Evolutionary conservation across 2,888 invertebrate genomes (phyloP), one percentile per base, ranked within the genome.

Genomic region (Xestia ashworthii): DNA sequence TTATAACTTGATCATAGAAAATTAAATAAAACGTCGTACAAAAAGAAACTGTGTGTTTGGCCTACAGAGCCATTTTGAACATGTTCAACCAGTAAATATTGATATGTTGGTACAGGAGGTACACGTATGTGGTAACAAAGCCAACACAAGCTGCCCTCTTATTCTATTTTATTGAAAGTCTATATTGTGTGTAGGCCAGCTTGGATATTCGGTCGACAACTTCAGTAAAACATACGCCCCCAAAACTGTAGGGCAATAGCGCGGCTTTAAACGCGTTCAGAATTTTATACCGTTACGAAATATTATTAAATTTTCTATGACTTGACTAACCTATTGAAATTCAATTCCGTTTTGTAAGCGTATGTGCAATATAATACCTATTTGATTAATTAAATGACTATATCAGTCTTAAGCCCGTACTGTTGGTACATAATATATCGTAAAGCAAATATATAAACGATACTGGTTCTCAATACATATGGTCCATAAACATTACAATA

Each of bases 351-450:
- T 69, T 83, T 74, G 62, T 78, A 83, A 80, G 78, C 73, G 76
- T 75, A 46, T 78, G 74, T 81, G 76, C 64, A 71, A 69, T 82
- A 76, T 67, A 80, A 71, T 82, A 72, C 62, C 68, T 85, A 82
- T 71, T 68, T 75, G 64, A 73, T 77, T 79, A 74, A 73, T 88
- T 80, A 80, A 82, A 84, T 81, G 76, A 80, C 19, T 81, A 87
- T 78, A 78, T 87, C 87, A 87, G 87, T 87, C 87, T 87, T 87
- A 82, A 84, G 71, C 74, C 82, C 86, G 83, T 85, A 72, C 77
- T 76, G 19, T 74, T 62, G 72, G 67, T 84, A 80, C 64, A 80
- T 62, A 68, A 64, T 76, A 62, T 74, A 76, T 71, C 46, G 41
- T 74, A 88, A 80, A 86, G 70, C 74, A 86, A 86, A 65, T 74